Evolutionary conservation across 1,140 invertebrate genomes (phyloP).

Genomic region (Achroia grisella): DNA sequence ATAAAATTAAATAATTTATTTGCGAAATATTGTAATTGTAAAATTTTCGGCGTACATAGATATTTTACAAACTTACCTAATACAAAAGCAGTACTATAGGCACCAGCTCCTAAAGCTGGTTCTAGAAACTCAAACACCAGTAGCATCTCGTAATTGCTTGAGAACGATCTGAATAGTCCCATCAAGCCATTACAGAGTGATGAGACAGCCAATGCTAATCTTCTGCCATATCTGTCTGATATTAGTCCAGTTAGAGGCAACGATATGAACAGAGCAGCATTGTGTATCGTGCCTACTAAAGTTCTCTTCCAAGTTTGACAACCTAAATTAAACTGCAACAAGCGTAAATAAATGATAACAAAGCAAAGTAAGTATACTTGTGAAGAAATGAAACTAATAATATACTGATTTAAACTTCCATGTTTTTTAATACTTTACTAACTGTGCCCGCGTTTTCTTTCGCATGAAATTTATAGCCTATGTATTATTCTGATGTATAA

Average conservation of each 20-base stretch:
- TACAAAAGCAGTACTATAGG: slow-evolving; percentile 77
- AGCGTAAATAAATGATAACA: background rate
- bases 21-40: too few species aligned
- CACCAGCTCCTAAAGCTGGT: slow-evolving; percentile 75
- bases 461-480: too few species aligned
- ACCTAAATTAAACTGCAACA: slow-evolving; percentile 55
- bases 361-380: too few species aligned
- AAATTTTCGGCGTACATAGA: too few species aligned
- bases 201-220: slow-evolving; percentile 75
- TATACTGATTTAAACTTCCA: too few species aligned
- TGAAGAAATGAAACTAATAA: too few species aligned
- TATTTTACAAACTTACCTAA: slow-evolving; percentile 61
- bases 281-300: slow-evolving; percentile 80
- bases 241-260: slow-evolving; percentile 79
- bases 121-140: slow-evolving; percentile 79
- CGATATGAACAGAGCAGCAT: slow-evolving; percentile 80
- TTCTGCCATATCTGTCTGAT: slow-evolving; percentile 79
- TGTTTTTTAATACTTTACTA: too few species aligned
- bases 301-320: slow-evolving; percentile 80
- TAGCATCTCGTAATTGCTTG: slow-evolving; percentile 78
- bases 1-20: too few species aligned
- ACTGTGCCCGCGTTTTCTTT: too few species aligned
- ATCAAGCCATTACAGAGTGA: slow-evolving; percentile 75
- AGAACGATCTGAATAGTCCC: slow-evolving; percentile 78
- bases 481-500: too few species aligned